phyloP scores from a whole-genome alignment of 2,797 vertebrate genomes.

The Choloepus didactylus region DNA sequence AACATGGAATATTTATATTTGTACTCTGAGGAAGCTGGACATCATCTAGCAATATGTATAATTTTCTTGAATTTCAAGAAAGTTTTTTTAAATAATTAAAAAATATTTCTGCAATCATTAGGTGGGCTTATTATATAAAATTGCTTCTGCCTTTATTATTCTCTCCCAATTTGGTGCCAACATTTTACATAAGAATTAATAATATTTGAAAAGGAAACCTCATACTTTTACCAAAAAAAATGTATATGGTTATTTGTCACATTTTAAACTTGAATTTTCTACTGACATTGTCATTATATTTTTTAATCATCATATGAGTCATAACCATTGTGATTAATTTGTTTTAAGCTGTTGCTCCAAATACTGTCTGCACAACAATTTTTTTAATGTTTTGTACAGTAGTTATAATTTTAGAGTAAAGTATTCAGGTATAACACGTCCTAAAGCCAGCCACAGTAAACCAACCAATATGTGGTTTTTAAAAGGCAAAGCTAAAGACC shows the following conservation, averaged over 20 bases:
- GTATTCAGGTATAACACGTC: constrained; percentile 26
- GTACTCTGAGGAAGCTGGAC: neutral
- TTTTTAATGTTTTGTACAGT: neutral
- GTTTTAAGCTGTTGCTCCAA: neutral
- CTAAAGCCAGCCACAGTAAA: constrained; percentile 25
- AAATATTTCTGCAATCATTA: neutral
- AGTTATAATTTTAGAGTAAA: constrained; percentile 47
- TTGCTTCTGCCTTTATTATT: neutral
- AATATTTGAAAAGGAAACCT: constrained; percentile 4
- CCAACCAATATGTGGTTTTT: constrained; percentile 6
- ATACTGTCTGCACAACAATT: neutral
- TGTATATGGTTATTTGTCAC: neutral
- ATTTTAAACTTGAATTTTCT: neutral
- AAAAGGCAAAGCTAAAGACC: neutral
- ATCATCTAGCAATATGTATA: neutral
- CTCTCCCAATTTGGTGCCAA: neutral
- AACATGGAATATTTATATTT: neutral
- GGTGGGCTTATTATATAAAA: neutral
- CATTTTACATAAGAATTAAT: neutral
- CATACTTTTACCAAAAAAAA: neutral
- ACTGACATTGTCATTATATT: neutral
- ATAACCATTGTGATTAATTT: neutral
- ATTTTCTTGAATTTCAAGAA: constrained; percentile 62
- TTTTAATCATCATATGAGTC: neutral
- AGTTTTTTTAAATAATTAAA: neutral